Evolutionary conservation across 2,888 invertebrate species (phyloP).

Genomic region (Tetanocera ferruginea): DNA sequence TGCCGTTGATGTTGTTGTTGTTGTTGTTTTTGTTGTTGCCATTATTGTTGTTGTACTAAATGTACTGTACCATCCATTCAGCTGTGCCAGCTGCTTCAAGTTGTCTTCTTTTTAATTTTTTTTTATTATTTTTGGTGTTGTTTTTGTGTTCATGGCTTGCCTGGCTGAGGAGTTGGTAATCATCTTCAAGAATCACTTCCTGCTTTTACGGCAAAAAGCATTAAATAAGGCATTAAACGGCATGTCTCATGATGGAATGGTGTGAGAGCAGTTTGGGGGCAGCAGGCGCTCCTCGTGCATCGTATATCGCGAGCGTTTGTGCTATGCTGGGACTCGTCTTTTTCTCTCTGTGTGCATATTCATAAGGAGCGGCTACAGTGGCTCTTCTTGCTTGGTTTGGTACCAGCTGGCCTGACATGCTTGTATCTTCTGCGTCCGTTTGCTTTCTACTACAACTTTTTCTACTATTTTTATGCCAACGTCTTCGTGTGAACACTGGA

Average conservation of each 20-base stretch:
- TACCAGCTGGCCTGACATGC: constrained; percentile 13
- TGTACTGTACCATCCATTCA: not conserved
- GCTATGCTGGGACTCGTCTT: not conserved
- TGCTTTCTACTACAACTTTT: too few relatives aligned
- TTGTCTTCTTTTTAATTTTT: not conserved
- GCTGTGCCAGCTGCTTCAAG: not conserved
- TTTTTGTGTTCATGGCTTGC: not conserved
- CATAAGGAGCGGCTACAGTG: constrained; percentile 1
- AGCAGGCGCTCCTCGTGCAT: too few relatives aligned
- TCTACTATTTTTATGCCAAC: too few relatives aligned
- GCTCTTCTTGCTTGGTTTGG: not conserved
- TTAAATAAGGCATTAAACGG: constrained; percentile 19
- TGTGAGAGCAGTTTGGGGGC: not conserved
- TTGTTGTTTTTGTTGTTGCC: not conserved
- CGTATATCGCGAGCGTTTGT: too few relatives aligned
- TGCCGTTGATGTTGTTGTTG: not conserved
- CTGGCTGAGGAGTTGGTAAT: not conserved
- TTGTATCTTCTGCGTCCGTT: not conserved
- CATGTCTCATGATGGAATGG: not conserved
- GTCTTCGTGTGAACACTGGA: too few relatives aligned
- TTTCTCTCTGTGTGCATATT: not conserved
- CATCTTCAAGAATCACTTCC: constrained; percentile 34
- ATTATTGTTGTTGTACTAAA: constrained; percentile 1
- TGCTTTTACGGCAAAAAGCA: constrained; percentile 18
- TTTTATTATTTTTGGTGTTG: not conserved